Base-by-base conservation (phyloP, 2,797 vertebrate species). In the Rhodeus uyekii region DNA sequence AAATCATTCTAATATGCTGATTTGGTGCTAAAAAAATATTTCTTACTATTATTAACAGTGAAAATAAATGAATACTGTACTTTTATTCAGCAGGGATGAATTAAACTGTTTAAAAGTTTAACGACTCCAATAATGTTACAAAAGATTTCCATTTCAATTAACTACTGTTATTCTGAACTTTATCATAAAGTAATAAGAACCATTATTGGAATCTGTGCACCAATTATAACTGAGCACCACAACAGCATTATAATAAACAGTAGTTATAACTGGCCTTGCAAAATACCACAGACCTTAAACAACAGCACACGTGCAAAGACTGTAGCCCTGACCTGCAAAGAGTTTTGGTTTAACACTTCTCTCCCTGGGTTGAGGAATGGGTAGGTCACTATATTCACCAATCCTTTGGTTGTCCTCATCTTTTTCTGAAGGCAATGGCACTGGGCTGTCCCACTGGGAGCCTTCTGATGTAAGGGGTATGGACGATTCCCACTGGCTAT, bases 311-410 rank as follows among this genome's bases (percentile, higher is more conserved):
- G 55, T 27, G 16, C 27, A 61, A 27, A 60, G 16, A 32, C n/a
- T 36, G 61, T 24, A 46, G 18, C 9, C 10, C 88, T 75, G 39
- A 94, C 93, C 93, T 89, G 87, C 76, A 69, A 77, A 78, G 7
- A 86, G 65, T 36, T 18, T 32, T 14, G 72, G 76, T 67, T 64
- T 83, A 39, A 85, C 39, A 44, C 86, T 90, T 81, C 84, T 64
- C 80, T 88, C 75, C 83, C 87, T 88, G 73, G 89, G 89, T 80
- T 90, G 93, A 83, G 89, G 87, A 88, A 86, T 86, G 46, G 91
- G 90, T 75, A 88, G 90, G 12, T 87, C 78, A 87, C 87, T 80
- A 42, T 87, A 78, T 82, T 86, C 86, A 64, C 83, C 83, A 32
- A 2, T 76, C 48, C 29, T 10, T 0, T 44, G 79, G 19, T 60